Evolutionary conservation across 1,140 invertebrate species (phyloP).

Genomic region (Lutraria rhynchaena): DNA sequence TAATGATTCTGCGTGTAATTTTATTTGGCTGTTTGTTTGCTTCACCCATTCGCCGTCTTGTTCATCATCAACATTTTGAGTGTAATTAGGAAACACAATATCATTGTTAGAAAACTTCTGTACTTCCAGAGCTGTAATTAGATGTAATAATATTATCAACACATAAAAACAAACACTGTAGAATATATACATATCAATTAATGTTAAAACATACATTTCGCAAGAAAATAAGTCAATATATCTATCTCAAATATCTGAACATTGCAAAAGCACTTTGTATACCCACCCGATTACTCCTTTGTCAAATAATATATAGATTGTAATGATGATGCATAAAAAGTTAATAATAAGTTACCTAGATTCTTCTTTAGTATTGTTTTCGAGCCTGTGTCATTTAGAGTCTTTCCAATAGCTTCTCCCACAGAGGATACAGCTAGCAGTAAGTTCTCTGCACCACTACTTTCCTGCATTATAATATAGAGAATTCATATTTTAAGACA

Average conservation of each 20-base stretch:
- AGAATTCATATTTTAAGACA: too few species aligned
- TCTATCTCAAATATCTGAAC: too few species aligned
- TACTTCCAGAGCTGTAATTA: slow-evolving; percentile 14
- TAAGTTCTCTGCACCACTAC: slow-evolving; percentile 2
- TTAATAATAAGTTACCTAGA: not conserved
- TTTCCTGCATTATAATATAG: not conserved
- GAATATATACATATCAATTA: too few species aligned
- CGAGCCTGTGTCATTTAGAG: not conserved
- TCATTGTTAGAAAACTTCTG: not conserved
- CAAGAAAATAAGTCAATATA: too few species aligned
- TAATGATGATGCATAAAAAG: too few species aligned
- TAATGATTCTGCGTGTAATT: not conserved
- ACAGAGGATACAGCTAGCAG: not conserved
- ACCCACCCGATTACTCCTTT: too few species aligned
- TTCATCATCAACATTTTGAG: not conserved
- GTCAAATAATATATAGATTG: too few species aligned
- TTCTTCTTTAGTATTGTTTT: slow-evolving; percentile 2
- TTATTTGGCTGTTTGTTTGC: not conserved
- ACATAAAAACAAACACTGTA: too few species aligned
- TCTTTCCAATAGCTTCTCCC: not conserved
- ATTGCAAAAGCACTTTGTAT: too few species aligned
- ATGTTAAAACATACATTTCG: too few species aligned
- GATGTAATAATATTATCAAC: too few species aligned
- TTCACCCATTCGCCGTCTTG: slow-evolving; percentile 3
- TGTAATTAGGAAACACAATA: not conserved